Conservation (phyloP, 1,140 invertebrate genomes). For the Mya arenaria region DNA sequence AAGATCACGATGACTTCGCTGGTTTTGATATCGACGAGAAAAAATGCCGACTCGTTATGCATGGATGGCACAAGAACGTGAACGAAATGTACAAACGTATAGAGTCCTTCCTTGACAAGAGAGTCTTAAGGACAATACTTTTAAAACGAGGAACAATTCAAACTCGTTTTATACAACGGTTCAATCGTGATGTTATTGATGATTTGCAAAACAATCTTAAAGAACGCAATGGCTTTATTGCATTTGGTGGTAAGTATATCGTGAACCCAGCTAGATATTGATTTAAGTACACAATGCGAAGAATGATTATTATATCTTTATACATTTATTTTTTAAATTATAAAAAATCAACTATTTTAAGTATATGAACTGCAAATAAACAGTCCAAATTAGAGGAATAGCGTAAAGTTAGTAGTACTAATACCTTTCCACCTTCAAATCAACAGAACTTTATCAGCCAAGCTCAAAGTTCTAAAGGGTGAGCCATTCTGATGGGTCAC, state of each 20-base stretch:
- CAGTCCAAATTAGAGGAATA: no score
- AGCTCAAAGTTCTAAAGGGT: no score
- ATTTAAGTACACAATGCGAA: no score
- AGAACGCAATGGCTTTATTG: background rate
- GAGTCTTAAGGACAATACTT: background rate
- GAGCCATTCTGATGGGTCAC: no score
- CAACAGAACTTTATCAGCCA: no score
- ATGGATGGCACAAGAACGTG: constrained; percentile 9
- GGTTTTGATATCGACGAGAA: background rate
- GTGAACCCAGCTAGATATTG: background rate
- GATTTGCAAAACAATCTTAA: constrained; percentile 3
- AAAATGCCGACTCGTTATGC: background rate
- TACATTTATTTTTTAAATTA: no score
- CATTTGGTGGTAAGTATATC: constrained; percentile 3
- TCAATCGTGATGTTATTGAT: background rate
- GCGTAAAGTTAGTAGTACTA: no score
- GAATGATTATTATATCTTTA: no score
- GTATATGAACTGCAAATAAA: no score
- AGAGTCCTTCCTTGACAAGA: constrained; percentile 10
- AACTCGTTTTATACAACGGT: constrained; percentile 5
- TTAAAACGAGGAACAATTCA: background rate
- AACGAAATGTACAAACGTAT: background rate
- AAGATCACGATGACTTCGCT: constrained; percentile 11
- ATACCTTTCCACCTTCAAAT: no score
- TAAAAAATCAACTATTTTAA: no score